Conservation (phyloP, 2,113 vertebrate species). For the Salvelinus alpinus region DNA sequence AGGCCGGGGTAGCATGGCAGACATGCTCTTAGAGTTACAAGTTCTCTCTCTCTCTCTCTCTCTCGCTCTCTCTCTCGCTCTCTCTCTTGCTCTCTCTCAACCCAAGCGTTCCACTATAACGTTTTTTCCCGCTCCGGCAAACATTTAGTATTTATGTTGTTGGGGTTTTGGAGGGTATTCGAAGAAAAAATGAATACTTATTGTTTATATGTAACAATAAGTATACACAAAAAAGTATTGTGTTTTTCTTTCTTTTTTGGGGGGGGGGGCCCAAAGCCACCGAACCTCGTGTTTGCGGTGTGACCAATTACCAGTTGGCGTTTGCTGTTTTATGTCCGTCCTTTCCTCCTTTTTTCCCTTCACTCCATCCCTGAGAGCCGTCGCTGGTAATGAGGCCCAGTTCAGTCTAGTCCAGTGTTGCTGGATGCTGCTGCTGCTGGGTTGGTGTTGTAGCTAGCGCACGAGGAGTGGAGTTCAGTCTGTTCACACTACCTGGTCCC, state of each 20-base stretch:
- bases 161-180: slow-evolving; percentile 27
- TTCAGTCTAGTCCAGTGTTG: slow-evolving; percentile 82
- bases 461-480: no score
- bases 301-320: slow-evolving; percentile 84
- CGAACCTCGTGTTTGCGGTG: slow-evolving; percentile 61
- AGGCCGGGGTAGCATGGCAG: no score
- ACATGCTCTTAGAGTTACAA: no score
- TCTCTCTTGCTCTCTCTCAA: slow-evolving; percentile 14
- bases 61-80: slow-evolving; percentile 7
- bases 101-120: slow-evolving; percentile 12
- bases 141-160: slow-evolving; percentile 44
- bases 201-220: slow-evolving; percentile 40
- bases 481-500: no score
- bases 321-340: slow-evolving; percentile 68
- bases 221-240: slow-evolving; percentile 12
- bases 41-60: slow-evolving; percentile 1
- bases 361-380: slow-evolving; percentile 72
- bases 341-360: slow-evolving; percentile 54
- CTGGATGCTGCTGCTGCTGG: slow-evolving; percentile 62
- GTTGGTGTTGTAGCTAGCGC: no score
- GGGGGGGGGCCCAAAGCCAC: slow-evolving; percentile 17
- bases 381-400: slow-evolving; percentile 93
- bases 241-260: slow-evolving; percentile 35
- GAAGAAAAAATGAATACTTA: slow-evolving; percentile 22
- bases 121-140: slow-evolving; percentile 36